Evolutionary conservation across 2,888 invertebrate genomes (phyloP).

Genomic region (Eumacrocentrus americanus): DNA sequence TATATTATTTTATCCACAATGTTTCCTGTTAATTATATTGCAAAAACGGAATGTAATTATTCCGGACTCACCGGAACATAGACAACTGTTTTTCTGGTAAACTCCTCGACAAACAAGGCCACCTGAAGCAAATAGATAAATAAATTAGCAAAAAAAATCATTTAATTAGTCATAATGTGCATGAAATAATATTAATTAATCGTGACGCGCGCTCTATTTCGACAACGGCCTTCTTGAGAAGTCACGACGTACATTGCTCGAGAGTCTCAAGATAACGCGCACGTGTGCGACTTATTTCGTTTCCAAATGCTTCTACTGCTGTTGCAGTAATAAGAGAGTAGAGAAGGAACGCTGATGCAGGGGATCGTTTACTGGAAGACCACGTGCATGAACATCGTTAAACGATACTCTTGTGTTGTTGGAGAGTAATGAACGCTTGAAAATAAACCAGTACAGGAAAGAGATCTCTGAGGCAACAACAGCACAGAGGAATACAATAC

Average conservation of each 20-base stretch:
- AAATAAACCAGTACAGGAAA: not conserved
- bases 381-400: not conserved
- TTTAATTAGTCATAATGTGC: not conserved
- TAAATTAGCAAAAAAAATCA: not conserved
- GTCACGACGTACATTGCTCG: constrained; percentile 13
- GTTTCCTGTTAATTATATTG: too few species aligned
- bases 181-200: constrained; percentile 20
- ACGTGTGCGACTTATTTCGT: constrained; percentile 16
- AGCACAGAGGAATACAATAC: not conserved
- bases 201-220: constrained; percentile 24
- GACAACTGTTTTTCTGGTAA: constrained; percentile 35
- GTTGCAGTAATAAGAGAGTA: not conserved
- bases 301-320: not conserved
- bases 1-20: not conserved
- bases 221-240: constrained; percentile 25
- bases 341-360: not conserved
- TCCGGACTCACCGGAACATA: constrained; percentile 44
- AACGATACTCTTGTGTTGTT: not conserved
- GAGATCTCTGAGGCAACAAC: not conserved
- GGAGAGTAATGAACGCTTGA: not conserved
- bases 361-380: too few species aligned
- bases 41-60: too few species aligned
- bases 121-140: constrained; percentile 30
- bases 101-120: constrained; percentile 25
- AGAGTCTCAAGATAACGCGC: constrained; percentile 21